Evolutionary conservation across 2,888 invertebrate species (phyloP).

Genomic region (Esperia sulphurella): DNA sequence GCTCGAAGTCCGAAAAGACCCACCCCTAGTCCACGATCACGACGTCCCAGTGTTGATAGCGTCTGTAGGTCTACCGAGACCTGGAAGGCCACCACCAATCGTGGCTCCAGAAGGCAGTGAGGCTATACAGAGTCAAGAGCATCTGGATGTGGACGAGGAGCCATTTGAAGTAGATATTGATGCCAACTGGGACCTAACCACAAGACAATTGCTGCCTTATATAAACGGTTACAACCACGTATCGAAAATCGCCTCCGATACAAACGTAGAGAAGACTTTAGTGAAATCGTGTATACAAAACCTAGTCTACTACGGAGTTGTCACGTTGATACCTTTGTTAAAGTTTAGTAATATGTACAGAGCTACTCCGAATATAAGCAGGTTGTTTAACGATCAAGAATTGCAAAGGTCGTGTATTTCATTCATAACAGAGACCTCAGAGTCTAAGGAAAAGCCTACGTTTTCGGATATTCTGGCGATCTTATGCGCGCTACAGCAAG

Average conservation of each 20-base stretch:
- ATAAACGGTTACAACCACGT: conserved; percentile 97
- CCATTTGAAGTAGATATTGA: conserved; percentile 60
- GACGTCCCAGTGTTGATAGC: conserved; percentile 92
- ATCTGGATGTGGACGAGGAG: conserved; percentile 79
- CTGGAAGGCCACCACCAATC: conserved; percentile 50
- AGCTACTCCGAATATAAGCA: conserved; percentile 85
- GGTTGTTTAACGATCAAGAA: conserved; percentile 81
- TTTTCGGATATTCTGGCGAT: conserved; percentile 50
- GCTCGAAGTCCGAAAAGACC: conserved; percentile 88
- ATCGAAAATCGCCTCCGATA: conserved; percentile 91
- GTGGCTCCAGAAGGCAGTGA: conserved; percentile 35
- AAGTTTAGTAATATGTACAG: conserved; percentile 94
- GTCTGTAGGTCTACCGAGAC: conserved; percentile 57
- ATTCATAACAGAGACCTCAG: conserved; percentile 55
- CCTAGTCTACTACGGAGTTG: conserved; percentile 87
- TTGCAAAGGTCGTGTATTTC: conserved; percentile 85
- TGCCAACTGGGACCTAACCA: conserved; percentile 95
- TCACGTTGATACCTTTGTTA: conserved; percentile 87
- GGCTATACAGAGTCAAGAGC: conserved; percentile 43
- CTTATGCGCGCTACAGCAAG: conserved; percentile 64
- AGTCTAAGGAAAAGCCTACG: conserved; percentile 47
- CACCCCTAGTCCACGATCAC: conserved; percentile 89
- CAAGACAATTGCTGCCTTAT: conserved; percentile 91
- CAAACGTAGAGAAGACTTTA: conserved; percentile 95
- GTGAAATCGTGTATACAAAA: conserved; percentile 97